Percentiles rank a stretch among this genome's conserved stretches.
Evolutionary conservation across 2,888 invertebrate species (phyloP).

Genomic region (Folsomia manolachei): DNA sequence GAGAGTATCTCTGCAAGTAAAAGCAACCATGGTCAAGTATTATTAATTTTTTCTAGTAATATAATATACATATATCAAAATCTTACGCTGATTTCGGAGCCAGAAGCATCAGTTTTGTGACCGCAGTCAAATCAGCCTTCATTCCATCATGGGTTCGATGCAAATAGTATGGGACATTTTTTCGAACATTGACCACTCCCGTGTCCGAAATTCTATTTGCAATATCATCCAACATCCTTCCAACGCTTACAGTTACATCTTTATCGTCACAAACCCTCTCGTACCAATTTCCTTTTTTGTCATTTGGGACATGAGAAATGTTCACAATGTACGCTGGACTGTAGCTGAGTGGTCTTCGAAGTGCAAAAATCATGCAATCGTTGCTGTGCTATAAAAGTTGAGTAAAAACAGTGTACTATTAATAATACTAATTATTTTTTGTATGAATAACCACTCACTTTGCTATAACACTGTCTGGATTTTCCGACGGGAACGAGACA

Average conservation of each 20-base stretch:
- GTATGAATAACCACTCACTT: too few species aligned
- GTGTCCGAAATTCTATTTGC: background rate
- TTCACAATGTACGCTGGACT: slow-evolving; percentile 46
- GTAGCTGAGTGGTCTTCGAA: slow-evolving; percentile 38
- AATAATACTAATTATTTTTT: too few species aligned
- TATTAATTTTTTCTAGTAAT: background rate
- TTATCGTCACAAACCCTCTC: slow-evolving; percentile 33
- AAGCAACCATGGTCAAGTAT: too few species aligned
- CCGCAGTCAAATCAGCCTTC: slow-evolving; percentile 43
- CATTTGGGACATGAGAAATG: slow-evolving; percentile 43
- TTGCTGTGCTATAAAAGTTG: slow-evolving; percentile 35
- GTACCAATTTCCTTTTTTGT: slow-evolving; percentile 39
- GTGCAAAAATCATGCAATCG: slow-evolving; percentile 40
- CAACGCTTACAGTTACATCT: slow-evolving; percentile 36
- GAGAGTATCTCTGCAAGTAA: background rate
- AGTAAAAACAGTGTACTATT: background rate
- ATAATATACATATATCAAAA: background rate
- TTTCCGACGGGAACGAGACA: slow-evolving; percentile 33
- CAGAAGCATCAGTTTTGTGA: slow-evolving; percentile 26
- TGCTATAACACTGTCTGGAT: slow-evolving; percentile 23
- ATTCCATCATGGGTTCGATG: slow-evolving; percentile 44
- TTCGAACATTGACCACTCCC: background rate
- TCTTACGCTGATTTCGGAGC: background rate
- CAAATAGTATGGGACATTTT: slow-evolving; percentile 28
- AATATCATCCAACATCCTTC: slow-evolving; percentile 25